Percentiles rank a stretch among this genome's conserved stretches.
Conservation (phyloP, 53 echinoderm and acorn worm genomes). For the Crossaster papposus region DNA sequence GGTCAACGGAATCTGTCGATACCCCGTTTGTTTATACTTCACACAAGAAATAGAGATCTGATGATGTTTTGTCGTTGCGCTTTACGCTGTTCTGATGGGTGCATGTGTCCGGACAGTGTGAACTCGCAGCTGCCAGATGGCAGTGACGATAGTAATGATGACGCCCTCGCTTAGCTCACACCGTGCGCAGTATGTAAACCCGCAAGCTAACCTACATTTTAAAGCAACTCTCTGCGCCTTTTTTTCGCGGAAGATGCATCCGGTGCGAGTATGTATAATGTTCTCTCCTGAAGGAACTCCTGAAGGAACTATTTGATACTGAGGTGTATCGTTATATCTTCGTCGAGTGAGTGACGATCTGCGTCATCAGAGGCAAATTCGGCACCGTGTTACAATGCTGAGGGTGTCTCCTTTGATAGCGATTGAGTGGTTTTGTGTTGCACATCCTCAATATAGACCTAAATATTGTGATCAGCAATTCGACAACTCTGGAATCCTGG, state of each 20-base stretch:
- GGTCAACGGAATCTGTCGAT: too few relatives aligned
- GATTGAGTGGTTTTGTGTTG: not conserved
- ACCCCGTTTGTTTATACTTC: too few relatives aligned
- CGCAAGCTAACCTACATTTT: not conserved
- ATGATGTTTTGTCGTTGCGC: not conserved
- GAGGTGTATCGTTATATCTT: too few relatives aligned
- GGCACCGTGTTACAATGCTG: not conserved
- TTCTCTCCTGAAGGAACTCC: not conserved
- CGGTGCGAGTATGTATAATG: not conserved
- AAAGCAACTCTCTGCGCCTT: not conserved
- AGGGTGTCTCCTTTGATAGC: not conserved
- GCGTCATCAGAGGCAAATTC: not conserved
- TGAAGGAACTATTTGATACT: not conserved
- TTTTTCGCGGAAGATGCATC: not conserved
- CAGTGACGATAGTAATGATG: not conserved
- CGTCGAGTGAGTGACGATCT: not conserved
- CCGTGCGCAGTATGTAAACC: not conserved
- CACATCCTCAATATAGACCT: not conserved
- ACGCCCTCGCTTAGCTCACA: not conserved
- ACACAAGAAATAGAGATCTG: not conserved
- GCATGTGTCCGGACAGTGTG: not conserved
- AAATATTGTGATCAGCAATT: not conserved
- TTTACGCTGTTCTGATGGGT: not conserved
- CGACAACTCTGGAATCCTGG: not conserved
- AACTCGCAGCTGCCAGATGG: not conserved